Base-by-base conservation (phyloP, 2,888 invertebrate genomes). In the Neoscelio sp. region DNA sequence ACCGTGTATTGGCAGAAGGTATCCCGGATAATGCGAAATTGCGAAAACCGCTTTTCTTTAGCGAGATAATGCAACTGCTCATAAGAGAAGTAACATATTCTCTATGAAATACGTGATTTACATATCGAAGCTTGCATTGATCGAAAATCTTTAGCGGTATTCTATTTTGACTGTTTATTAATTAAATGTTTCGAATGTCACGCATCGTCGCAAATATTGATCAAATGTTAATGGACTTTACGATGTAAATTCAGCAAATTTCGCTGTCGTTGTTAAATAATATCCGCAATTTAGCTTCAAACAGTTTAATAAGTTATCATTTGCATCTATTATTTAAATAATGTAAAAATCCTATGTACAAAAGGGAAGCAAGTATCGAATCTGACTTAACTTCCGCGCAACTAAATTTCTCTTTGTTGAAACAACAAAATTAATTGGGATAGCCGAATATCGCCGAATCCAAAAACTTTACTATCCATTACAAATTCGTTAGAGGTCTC, bases 391-490 rank as follows among this genome's bases (percentile, higher is more conserved):
- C 44, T 58, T 44, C 20, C 30, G 13, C 13, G 44, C 26, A 58
- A 44, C 58, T 40, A 42, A 60, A 60, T 35, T 62, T 46, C 30
- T 20, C 15, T 5, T 15, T 6, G 35, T 20, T 10, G 48, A 35
- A 64, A 64, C 48, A 64, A 64, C 48, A 64, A 64, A 35, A 48
- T 64, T 64, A 64, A 26, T 58, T 64, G 35, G 62, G 35, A 64
- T 48, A 35, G 35, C 35, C 62, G 48, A 38, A 48, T n/a, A n/a
- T n/a, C n/a, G 48, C 62, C 48, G 38, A 26, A 26, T 38, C 17
- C 4, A 15, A 48, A 48, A 38, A 38, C 35, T 64, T 35, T 26
- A 35, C 26, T 38, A 23, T 38, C 18, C 8, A 48, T 64, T 64
- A 26, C 10, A 64, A 64, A 26, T 64, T 64, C 35, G 48, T 64